Evolutionary conservation across 2,888 invertebrate genomes (phyloP).

Genomic region (Watsonalla binaria): DNA sequence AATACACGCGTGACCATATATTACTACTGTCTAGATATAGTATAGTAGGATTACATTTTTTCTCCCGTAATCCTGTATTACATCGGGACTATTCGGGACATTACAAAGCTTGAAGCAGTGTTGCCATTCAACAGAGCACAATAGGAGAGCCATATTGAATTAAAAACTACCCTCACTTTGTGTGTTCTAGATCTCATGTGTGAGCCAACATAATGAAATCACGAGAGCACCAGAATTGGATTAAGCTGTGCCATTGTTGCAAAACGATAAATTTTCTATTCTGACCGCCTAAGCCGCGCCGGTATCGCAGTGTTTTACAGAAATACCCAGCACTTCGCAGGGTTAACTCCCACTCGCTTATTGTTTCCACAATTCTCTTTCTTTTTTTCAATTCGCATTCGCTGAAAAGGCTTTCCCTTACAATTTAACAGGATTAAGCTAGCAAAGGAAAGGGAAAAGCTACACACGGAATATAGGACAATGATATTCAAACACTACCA

Average conservation of each 20-base stretch:
- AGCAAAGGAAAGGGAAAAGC: neutral
- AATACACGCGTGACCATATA: no score
- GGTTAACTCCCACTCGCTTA: constrained; percentile 32
- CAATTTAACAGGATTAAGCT: constrained; percentile 28
- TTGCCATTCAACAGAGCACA: constrained; percentile 8
- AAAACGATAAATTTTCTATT: constrained; percentile 64
- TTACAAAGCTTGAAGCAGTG: neutral
- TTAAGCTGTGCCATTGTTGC: constrained; percentile 59
- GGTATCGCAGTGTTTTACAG: constrained; percentile 44
- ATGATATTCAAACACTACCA: constrained; percentile 7
- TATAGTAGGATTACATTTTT: no score
- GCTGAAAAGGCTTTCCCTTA: constrained; percentile 23
- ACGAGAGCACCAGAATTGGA: constrained; percentile 47
- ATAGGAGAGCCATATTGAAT: constrained; percentile 13
- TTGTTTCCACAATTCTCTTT: constrained; percentile 29
- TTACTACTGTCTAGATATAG: no score
- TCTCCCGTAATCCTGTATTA: no score
- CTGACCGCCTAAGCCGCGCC: constrained; percentile 43
- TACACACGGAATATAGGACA: constrained; percentile 6
- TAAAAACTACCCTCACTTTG: constrained; percentile 16
- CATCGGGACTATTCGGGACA: neutral
- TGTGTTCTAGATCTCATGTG: constrained; percentile 30
- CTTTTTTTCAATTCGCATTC: constrained; percentile 23
- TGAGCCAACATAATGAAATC: constrained; percentile 52
- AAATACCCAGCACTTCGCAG: constrained; percentile 20